Base-by-base conservation (phyloP, 2,797 vertebrate genomes). In the Todus mexicanus region DNA sequence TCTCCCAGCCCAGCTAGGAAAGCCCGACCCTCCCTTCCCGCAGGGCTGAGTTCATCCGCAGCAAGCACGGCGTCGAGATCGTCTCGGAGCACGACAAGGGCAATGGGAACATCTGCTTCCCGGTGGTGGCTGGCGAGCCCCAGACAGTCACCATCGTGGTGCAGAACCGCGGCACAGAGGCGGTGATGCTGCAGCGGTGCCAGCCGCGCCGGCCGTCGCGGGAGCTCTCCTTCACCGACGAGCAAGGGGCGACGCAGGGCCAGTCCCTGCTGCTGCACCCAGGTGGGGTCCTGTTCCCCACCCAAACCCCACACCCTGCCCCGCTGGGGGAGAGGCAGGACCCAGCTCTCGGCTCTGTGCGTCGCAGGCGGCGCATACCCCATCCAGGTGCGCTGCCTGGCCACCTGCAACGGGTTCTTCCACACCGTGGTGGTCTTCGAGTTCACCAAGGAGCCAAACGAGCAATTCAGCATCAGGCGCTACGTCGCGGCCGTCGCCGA, bases 391-490 rank as follows among this genome's bases (percentile, higher is more conserved):
- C 75, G 27, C 11, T 98, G 99, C 92, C 27, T n/a, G 65, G 95
- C 97, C 63, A 38, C 23, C 31, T 78, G 93, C 21, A 97, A 98
- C 5, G 99, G 99, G 38, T 98, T 95, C 96, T 99, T 98, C 95
- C 95, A 68, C 0, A 91, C 97, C 11, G 97, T 97, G 1, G 37
- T 99, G 94, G 88, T 97, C 35, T 98, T 99, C 12, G 96, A 98
- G 83, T 99, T 99, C 96, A 96, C 91, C 89, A 95, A 93, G 69
- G 96, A 98, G 92, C 85, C 83, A 3, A 43, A 86, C 1, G 33
- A 69, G 20, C 43, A 68, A 9, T 99, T 99, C 97, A 94, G 97
- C 95, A 98, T 99, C 21, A 96, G 98, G 45, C 98, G 99, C 72
- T 97, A 95, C 29, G 9, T 99, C 12, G 97, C 98, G 20, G 98